These are phyloP conservation scores for Hippoglossus hippoglossus DNA, from an alignment of 2,797 vertebrate genomes.

Conservation along the genomic window DNA sequence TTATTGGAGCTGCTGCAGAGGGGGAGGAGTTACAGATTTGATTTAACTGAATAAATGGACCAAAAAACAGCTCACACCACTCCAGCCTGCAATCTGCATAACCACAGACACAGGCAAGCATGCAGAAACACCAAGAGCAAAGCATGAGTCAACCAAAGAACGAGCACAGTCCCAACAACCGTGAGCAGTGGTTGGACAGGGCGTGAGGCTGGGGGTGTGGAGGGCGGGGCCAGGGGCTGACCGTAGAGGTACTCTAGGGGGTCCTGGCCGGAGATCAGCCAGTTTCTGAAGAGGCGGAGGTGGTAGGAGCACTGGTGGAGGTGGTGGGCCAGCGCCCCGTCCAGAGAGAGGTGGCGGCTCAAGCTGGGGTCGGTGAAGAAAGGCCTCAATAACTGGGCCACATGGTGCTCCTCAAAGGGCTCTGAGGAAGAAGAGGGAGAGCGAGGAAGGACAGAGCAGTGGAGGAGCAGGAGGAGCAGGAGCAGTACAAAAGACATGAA, in stretches of 20 bases:
- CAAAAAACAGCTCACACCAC: constrained; percentile 56
- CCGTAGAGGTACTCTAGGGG: constrained; percentile 97
- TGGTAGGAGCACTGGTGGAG: constrained; percentile 99
- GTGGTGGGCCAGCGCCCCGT: constrained; percentile 94
- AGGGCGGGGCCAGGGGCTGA: constrained; percentile 85
- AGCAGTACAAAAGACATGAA: too few relatives aligned
- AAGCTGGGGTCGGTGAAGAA: constrained; percentile 92
- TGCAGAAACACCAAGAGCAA: constrained; percentile 75
- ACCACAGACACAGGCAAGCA: constrained; percentile 76
- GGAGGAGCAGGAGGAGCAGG: constrained; percentile 55
- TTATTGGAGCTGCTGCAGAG: background rate
- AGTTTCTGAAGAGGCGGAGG: constrained; percentile 98
- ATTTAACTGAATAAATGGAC: constrained; percentile 13
- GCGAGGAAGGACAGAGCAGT: constrained; percentile 74
- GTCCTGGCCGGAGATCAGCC: constrained; percentile 97
- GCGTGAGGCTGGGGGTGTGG: constrained; percentile 60
- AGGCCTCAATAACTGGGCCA: constrained; percentile 94
- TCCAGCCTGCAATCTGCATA: constrained; percentile 64
- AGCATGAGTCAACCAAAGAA: constrained; percentile 69
- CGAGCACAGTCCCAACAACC: constrained; percentile 68
- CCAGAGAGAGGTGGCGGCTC: constrained; percentile 89
- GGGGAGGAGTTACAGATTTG: background rate
- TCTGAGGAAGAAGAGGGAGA: constrained; percentile 90
- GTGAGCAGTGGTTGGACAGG: constrained; percentile 54
- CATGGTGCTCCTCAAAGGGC: constrained; percentile 92